Percentiles rank a stretch among this genome's conserved stretches.
These are phyloP conservation scores for Xiphophorus maculatus DNA, from an alignment of 2,113 vertebrate genomes.

Conservation along the genomic window DNA sequence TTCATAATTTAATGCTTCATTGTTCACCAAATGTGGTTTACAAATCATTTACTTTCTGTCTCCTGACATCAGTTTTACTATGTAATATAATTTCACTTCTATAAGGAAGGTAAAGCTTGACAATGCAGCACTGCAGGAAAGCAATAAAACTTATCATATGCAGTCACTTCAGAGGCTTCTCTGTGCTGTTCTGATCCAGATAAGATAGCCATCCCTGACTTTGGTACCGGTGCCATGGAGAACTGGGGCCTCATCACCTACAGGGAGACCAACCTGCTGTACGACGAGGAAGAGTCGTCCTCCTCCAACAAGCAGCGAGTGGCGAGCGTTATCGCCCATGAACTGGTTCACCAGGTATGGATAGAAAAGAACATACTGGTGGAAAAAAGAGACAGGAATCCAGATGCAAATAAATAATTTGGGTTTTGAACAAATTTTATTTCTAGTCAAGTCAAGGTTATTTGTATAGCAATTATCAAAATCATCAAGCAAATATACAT, in stretches of 20 bases:
- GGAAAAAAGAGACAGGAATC: not conserved
- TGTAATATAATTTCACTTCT: not conserved
- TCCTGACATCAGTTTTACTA: not conserved
- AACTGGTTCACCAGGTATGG: slow-evolving; percentile 95
- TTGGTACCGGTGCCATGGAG: slow-evolving; percentile 98
- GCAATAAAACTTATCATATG: not conserved
- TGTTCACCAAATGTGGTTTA: not conserved
- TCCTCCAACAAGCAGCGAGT: slow-evolving; percentile 91
- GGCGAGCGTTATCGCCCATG: slow-evolving; percentile 90
- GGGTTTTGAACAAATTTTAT: not conserved
- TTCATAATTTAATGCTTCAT: not conserved
- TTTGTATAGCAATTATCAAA: no score
- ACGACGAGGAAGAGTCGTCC: slow-evolving; percentile 86
- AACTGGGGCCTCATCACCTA: slow-evolving; percentile 99
- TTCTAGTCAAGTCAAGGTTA: not conserved
- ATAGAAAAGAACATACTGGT: not conserved
- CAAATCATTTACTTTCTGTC: not conserved
- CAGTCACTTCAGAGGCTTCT: not conserved
- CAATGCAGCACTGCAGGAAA: not conserved
- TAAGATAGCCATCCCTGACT: slow-evolving; percentile 98
- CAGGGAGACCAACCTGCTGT: slow-evolving; percentile 93
- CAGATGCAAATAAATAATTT: not conserved
- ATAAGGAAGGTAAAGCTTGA: not conserved
- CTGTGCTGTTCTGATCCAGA: slow-evolving; percentile 76
- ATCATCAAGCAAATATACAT: no score